Evolutionary conservation across 2,888 invertebrate genomes (phyloP).

Genomic region (Colostygia pectinataria): DNA sequence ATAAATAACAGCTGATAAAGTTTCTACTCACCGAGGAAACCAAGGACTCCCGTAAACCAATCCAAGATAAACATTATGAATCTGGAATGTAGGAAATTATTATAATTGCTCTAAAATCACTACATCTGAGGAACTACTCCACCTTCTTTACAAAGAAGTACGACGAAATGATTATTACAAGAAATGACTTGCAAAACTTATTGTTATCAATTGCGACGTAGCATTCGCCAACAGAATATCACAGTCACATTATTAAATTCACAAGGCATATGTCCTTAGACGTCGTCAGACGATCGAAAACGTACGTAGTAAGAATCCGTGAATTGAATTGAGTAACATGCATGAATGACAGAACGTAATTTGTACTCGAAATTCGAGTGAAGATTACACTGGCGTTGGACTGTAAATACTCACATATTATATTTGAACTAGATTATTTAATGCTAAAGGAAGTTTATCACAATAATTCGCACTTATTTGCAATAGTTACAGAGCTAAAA

Average conservation of each 20-base stretch:
- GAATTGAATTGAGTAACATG: slow-evolving; percentile 77
- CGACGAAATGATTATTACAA: slow-evolving; percentile 34
- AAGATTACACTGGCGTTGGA: slow-evolving; percentile 46
- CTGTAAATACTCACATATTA: slow-evolving; percentile 70
- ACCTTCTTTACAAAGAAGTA: slow-evolving; percentile 59
- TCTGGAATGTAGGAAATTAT: slow-evolving; percentile 63
- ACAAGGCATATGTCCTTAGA: slow-evolving; percentile 42
- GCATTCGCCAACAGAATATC: slow-evolving; percentile 41
- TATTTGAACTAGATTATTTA: slow-evolving; percentile 77
- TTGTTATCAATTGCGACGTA: slow-evolving; percentile 56
- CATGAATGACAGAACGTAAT: slow-evolving; percentile 75
- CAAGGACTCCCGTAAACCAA: slow-evolving; percentile 97
- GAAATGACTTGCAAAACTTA: slow-evolving; percentile 70
- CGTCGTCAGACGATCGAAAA: slow-evolving; percentile 47
- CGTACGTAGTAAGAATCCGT: slow-evolving; percentile 60
- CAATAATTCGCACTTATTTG: slow-evolving; percentile 73
- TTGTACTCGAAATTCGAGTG: slow-evolving; percentile 59
- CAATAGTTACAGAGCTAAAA: slow-evolving; percentile 72
- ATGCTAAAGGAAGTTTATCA: slow-evolving; percentile 75
- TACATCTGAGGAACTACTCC: slow-evolving; percentile 22
- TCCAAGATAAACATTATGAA: slow-evolving; percentile 96
- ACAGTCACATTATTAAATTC: slow-evolving; percentile 36
- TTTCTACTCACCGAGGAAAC: slow-evolving; percentile 91
- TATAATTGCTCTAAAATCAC: slow-evolving; percentile 39
- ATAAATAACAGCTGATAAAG: slow-evolving; percentile 18